Evolutionary conservation across 2,113 vertebrate genomes (phyloP).

Genomic region (Helogale parvula): DNA sequence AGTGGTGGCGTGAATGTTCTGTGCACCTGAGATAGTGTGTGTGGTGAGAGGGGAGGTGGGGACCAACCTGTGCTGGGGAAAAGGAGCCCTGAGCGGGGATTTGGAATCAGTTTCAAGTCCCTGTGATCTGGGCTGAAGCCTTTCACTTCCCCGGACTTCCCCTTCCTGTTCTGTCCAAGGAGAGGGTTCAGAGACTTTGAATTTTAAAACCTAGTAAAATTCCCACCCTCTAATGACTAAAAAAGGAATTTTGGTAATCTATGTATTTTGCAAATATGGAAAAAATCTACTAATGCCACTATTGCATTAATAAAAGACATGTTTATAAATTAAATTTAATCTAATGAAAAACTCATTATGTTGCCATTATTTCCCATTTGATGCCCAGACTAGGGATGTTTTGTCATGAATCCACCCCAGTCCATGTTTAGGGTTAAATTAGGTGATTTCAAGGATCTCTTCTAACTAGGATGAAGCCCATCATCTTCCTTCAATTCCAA

Average conservation of each 20-base stretch:
- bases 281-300: not conserved
- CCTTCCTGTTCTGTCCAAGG: slow-evolving; percentile 3
- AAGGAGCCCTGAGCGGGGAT: not conserved
- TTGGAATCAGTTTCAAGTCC: not conserved
- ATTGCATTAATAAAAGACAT: not conserved
- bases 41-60: not conserved
- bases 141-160: not conserved
- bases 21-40: not conserved
- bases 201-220: not conserved
- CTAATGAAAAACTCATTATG: not conserved
- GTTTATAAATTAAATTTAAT: not conserved
- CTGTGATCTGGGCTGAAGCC: not conserved
- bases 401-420: not conserved
- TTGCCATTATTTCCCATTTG: not conserved
- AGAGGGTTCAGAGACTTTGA: not conserved
- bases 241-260: not conserved
- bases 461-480: not conserved
- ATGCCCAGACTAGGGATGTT: not conserved
- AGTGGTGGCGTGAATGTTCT: not conserved
- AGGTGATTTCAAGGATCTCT: not conserved
- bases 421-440: not conserved
- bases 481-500: not conserved
- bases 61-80: not conserved
- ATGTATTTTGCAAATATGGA: slow-evolving; percentile 11
- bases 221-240: not conserved